A percentile compares a stretch with the other conserved stretches of the same genome.
These are phyloP conservation scores for Choloepus hoffmanni DNA, from an alignment of 2,113 vertebrate genomes.

Conservation along the genomic window DNA sequence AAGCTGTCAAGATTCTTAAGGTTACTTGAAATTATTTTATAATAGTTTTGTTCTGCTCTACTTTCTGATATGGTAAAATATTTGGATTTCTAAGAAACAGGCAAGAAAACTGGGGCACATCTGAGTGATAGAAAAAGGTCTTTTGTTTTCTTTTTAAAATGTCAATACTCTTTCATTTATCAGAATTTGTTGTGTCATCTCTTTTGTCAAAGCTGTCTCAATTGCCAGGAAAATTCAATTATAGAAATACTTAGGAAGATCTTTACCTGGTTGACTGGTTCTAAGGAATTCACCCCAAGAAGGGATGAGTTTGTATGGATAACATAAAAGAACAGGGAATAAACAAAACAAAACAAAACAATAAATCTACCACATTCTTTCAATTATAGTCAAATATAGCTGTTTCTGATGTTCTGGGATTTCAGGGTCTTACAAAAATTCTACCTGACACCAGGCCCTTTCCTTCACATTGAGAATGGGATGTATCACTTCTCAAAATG, in stretches of 20 bases:
- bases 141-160: background rate
- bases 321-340: background rate
- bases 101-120: background rate
- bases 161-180: constrained; percentile 14
- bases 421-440: background rate
- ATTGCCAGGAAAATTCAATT: constrained; percentile 46
- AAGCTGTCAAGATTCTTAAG: background rate
- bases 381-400: constrained; percentile 23
- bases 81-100: constrained; percentile 46
- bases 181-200: background rate
- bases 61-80: background rate
- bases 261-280: constrained; percentile 3
- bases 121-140: background rate
- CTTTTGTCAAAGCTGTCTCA: background rate
- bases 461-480: background rate
- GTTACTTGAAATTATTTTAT: background rate
- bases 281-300: background rate
- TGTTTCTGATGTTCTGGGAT: background rate
- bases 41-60: constrained; percentile 38
- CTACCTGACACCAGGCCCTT: background rate
- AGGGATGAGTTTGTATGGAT: background rate
- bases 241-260: background rate
- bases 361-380: background rate
- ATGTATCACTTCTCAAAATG: background rate
- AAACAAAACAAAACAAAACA: background rate